Evolutionary conservation across 2,113 vertebrate species (phyloP), one percentile per base, ranked within the genome.

Genomic region (Meles meles): DNA sequence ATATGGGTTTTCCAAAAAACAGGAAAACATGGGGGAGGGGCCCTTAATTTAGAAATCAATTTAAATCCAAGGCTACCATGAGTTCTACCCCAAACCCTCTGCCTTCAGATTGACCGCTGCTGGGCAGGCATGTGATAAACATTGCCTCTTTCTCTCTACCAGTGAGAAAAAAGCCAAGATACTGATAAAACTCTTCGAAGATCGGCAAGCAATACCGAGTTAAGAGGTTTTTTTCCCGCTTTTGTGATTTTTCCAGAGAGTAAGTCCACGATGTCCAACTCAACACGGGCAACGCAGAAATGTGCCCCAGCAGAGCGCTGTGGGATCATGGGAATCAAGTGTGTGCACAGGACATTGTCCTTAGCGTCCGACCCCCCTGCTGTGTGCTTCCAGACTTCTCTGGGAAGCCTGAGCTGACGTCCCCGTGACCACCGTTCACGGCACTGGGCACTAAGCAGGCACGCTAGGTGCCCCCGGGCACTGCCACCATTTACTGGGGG

Each of bases 11-110:
- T 96, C 77, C 52, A 88, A 81, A 69, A 91, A 79, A 34, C 59
- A 74, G 17, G 65, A 94, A 94, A 86, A 63, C 23, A 71, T 59
- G 52, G 52, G n/a, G 27, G 12, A 15, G 31, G 82, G 20, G n/a
- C 76, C 74, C 74, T 97, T 69, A 81, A 94, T 55, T 94, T 61
- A 95, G 77, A 77, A 84, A 84, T 71, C 69, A 92, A 90, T 21
- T 89, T 86, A 89, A 71, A 61, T 82, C 27, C 39, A 96, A 89
- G 52, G 37, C 49, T 72, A 80, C 47, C 81, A 42, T 69, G 55
- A 84, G 13, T 39, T 47, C 31, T 63, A 82, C 69, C 39, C 17
- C 90, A 83, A 79, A 93, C 44, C 12, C 88, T 52, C 87, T 81
- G 39, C 37, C 12, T 79, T 96, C 23, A 47, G 49, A 39, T 77